Evolutionary conservation across 2,113 vertebrate species (phyloP), one percentile per base, ranked within the genome.

Genomic region (Oncorhynchus tshawytscha): DNA sequence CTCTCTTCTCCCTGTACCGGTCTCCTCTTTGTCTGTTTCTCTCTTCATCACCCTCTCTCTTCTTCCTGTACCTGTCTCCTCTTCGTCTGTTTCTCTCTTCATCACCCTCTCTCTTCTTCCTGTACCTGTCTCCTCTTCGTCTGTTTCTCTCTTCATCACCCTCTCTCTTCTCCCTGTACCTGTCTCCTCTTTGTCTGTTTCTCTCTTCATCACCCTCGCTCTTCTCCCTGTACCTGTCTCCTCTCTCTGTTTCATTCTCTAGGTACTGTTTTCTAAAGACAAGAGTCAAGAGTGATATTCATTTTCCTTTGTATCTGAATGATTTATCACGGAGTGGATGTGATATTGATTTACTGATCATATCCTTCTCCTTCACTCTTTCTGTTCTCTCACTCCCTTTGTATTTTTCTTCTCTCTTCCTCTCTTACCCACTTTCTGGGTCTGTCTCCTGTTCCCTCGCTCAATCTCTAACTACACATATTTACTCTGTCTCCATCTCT

Each of bases 311-410:
- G 83, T 76, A 69, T 68, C 77, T 90, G 76, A 90, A 91, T 90
- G 87, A 90, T 92, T 92, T 87, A 90, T 87, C 72, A 62, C 76
- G 54, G 78, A 81, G 45, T 71, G 71, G 22, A 85, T 87, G 74
- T 67, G 76, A 85, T 86, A 11, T 67, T 80, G 71, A 77, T 62
- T 24, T 54, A 78, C 69, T 82, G 72, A 76, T 74, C 65, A 71
- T 45, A 67, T 11, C 39, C 39, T 45, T 45, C 39, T 45, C 39
- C 39, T 45, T 54, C 3, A 4, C 16, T 18, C 49, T 54, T 15
- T 54, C 49, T 18, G 12, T 54, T 54, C 15, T 18, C 16, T 54
- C 51, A 54, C 51, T 77, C 76, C 49, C 72, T 83, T 85, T 81
- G 64, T 54, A 54, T 67, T 82, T 75, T 16, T 49, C n/a, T 57